Base-by-base conservation (phyloP, 1,140 invertebrate genomes). In the Aphelinus certus region DNA sequence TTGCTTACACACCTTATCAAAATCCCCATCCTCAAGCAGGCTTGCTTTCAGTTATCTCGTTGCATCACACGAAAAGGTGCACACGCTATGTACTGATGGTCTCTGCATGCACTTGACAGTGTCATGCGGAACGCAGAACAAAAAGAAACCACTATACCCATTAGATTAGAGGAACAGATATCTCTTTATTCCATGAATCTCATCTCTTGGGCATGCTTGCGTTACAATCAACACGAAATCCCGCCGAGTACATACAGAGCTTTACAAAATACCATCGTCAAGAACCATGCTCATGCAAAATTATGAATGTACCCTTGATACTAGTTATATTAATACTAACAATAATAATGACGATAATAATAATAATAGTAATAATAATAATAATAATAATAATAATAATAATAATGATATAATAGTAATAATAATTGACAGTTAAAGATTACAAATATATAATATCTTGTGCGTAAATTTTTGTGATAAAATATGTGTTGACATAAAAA, bases 101-200 rank as follows among this genome's bases (percentile, higher is more conserved):
- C 26, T 45, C 71, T 73, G 64, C 72, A 74, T 74, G 64, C 72
- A 74, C 72, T 48, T 43, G 60, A 68, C 47, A 62, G 65, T 68
- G 64, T 62, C 83, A 82, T 85, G 82, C 83, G 81, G 79, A 80
- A 82, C 63, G 78, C 73, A 79, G 83, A 84, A 79, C 77, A 82
- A 74, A 71, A 64, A 55, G 83, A 82, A 86, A 79, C 83, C 85
- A 86, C 81, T 81, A 86, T 86, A 85, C 84, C 85, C 26, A 26
- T 26, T 26, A 26, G 81, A 84, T 84, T 76, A 83, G 81, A 84
- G 82, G 83, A 83, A 86, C 83, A 83, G 78, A 78, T 82, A 26
- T 26, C 26, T 26, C 82, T 87, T 87, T 87, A 87, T 87, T 87
- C 79, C 80, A 80, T 80, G 73, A 60, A 60, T 60, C 42, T 7